phyloP scores from a whole-genome alignment of 2,888 invertebrate species.

The Bombylius discolor region DNA sequence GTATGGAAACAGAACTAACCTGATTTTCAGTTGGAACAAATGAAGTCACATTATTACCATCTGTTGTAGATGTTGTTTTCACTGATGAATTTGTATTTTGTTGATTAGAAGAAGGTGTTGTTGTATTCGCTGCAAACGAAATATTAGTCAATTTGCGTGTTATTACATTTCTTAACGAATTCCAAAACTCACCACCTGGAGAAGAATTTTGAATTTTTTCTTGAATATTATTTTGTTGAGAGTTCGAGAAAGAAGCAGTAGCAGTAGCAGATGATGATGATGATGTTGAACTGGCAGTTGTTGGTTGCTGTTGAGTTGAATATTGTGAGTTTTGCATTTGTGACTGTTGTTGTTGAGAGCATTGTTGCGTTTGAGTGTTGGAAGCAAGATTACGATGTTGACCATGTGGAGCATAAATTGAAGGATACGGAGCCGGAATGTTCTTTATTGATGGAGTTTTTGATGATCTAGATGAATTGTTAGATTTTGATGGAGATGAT shows the following conservation, averaged over 20 bases:
- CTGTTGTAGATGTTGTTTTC: neutral
- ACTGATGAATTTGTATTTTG: neutral
- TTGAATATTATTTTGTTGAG: neutral
- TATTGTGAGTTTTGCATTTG: neutral
- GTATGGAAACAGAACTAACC: neutral
- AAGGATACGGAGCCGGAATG: constrained; percentile 19
- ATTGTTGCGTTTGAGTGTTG: neutral
- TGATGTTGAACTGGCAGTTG: neutral
- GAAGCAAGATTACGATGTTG: neutral
- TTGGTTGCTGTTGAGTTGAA: neutral
- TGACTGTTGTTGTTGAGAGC: neutral
- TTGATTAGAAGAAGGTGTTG: neutral
- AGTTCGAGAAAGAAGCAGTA: neutral
- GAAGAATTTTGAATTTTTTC: neutral
- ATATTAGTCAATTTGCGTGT: neutral
- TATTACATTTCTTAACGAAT: neutral
- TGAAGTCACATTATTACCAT: neutral
- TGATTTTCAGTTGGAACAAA: neutral
- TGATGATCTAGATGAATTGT: neutral
- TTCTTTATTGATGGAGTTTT: constrained; percentile 17
- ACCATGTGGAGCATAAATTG: constrained; percentile 6
- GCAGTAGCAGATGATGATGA: neutral
- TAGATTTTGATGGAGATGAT: neutral
- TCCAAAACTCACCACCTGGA: neutral
- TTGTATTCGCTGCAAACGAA: neutral